These are phyloP conservation scores for Vanacampus margaritifer DNA, from an alignment of 2,113 vertebrate species.

Conservation along the genomic window DNA sequence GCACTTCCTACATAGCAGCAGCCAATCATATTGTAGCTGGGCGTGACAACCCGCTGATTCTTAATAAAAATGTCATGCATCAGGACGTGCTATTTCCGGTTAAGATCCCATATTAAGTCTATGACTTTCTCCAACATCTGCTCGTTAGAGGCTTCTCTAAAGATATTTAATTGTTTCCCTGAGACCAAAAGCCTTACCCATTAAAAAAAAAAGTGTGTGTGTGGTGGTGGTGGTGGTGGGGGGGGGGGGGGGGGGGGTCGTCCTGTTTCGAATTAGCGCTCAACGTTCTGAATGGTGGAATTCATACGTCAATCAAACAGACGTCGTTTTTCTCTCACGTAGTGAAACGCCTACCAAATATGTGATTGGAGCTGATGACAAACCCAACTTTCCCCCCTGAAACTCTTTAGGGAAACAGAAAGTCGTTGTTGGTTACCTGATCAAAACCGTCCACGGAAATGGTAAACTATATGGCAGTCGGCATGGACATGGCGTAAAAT, in stretches of 20 bases:
- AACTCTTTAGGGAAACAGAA: slow-evolving; percentile 46
- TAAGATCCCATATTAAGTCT: neutral
- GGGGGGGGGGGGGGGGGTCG: too few species aligned
- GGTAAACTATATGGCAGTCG: slow-evolving; percentile 13
- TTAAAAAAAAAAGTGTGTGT: neutral
- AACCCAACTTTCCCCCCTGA: slow-evolving; percentile 27
- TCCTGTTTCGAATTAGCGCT: slow-evolving; percentile 20
- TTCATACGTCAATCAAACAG: slow-evolving; percentile 10
- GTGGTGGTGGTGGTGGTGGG: too few species aligned
- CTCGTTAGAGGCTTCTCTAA: neutral
- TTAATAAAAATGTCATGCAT: too few species aligned
- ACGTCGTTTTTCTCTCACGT: neutral
- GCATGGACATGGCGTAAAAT: slow-evolving; percentile 54
- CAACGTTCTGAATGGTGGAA: slow-evolving; percentile 43
- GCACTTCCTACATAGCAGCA: too few species aligned
- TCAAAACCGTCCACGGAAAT: slow-evolving; percentile 24
- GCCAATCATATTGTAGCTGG: too few species aligned
- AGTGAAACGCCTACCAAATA: neutral
- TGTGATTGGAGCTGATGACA: slow-evolving; percentile 49
- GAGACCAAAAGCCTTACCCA: neutral
- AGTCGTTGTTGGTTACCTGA: slow-evolving; percentile 32
- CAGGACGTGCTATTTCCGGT: neutral
- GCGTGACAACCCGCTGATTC: too few species aligned
- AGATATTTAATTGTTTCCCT: neutral
- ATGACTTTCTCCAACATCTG: neutral